A percentile compares a stretch with the other conserved stretches of the same genome.
Conservation (phyloP, 2,113 vertebrate genomes). For the Coturnix japonica region DNA sequence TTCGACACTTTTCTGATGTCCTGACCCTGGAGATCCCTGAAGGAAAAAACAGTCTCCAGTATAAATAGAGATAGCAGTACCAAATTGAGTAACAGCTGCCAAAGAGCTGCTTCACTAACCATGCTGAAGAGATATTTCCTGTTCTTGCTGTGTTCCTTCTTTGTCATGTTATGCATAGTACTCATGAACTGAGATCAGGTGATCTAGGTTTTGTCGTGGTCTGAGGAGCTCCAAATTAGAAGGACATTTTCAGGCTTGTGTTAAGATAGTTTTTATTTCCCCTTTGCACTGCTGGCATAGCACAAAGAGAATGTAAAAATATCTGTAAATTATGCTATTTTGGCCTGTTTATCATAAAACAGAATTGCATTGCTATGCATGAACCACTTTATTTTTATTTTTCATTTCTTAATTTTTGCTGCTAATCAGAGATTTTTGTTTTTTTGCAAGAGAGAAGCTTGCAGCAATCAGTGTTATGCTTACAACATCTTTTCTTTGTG, state of each 20-base stretch:
- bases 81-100: constrained; percentile 50
- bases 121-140: background rate
- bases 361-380: constrained; percentile 29
- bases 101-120: constrained; percentile 37
- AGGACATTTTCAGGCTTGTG: background rate
- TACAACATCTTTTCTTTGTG: constrained; percentile 20
- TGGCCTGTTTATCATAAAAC: constrained; percentile 23
- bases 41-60: background rate
- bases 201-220: background rate
- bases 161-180: constrained; percentile 6
- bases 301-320: constrained; percentile 30
- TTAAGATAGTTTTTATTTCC: background rate
- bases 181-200: background rate
- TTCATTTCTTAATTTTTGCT: constrained; percentile 4
- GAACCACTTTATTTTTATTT: constrained; percentile 48
- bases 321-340: constrained; percentile 41
- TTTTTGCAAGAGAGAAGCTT: constrained; percentile 23
- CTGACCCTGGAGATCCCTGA: background rate
- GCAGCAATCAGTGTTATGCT: constrained; percentile 41
- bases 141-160: constrained; percentile 42
- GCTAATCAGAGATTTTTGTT: constrained; percentile 67
- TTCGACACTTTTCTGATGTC: background rate
- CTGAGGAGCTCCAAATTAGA: background rate
- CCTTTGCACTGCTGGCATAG: background rate
- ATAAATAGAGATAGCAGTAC: constrained; percentile 45